These are phyloP conservation scores for Corythoichthys haematopterus DNA, from an alignment of 2,113 vertebrate species.

Conservation along the genomic window DNA sequence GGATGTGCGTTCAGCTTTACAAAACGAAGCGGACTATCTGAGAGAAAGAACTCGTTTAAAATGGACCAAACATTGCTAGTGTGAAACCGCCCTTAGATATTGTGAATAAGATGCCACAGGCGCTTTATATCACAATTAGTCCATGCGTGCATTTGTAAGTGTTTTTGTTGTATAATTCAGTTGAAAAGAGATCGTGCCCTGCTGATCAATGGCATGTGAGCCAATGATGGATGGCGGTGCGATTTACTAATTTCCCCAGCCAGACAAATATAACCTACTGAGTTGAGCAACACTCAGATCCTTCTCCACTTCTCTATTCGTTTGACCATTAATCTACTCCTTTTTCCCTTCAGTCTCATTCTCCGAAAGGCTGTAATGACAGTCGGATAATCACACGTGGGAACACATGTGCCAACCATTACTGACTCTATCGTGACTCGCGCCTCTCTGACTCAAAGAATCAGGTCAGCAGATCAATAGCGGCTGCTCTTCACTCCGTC, in stretches of 20 bases:
- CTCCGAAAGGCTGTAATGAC: constrained; percentile 46
- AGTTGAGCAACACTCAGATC: constrained; percentile 33
- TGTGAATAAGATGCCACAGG: neutral
- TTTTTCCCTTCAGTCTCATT: constrained; percentile 41
- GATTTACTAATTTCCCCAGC: constrained; percentile 72
- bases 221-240: constrained; percentile 71
- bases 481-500: constrained; percentile 11
- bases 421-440: constrained; percentile 13
- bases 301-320: constrained; percentile 45
- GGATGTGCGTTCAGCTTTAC: too few species aligned
- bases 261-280: constrained; percentile 68
- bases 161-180: constrained; percentile 70
- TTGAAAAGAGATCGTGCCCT: constrained; percentile 67
- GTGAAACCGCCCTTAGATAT: too few species aligned
- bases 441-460: constrained; percentile 27
- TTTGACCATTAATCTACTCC: constrained; percentile 60
- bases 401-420: constrained; percentile 15
- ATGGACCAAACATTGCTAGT: too few species aligned
- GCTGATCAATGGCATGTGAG: constrained; percentile 71
- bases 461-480: constrained; percentile 29
- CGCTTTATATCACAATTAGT: neutral
- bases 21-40: too few species aligned
- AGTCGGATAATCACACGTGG: constrained; percentile 45
- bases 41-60: too few species aligned
- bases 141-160: constrained; percentile 57